Evolutionary conservation across 2,113 vertebrate genomes (phyloP).

Genomic region (Notarius lentiginosus): DNA sequence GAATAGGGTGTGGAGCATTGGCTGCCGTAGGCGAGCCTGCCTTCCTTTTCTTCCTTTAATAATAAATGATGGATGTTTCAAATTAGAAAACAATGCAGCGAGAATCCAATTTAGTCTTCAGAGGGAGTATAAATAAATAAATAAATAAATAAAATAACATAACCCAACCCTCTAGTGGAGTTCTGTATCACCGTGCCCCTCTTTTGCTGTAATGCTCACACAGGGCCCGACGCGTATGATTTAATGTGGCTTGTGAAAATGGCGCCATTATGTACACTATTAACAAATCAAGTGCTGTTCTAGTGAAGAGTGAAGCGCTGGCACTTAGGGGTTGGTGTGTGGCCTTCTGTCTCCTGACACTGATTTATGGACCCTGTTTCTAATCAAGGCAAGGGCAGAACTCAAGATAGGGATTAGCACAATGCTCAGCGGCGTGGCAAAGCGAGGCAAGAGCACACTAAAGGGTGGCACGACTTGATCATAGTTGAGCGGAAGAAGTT

Average conservation of each 20-base stretch:
- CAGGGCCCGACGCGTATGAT: slow-evolving; percentile 80
- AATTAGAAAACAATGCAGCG: slow-evolving; percentile 87
- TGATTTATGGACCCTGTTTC: slow-evolving; percentile 85
- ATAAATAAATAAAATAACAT: slow-evolving; percentile 55
- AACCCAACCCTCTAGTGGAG: slow-evolving; percentile 50
- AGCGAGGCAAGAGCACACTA: background rate
- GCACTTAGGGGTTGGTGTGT: slow-evolving; percentile 70
- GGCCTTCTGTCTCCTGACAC: slow-evolving; percentile 66
- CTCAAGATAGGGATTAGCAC: slow-evolving; percentile 66
- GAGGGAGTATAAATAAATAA: slow-evolving; percentile 58
- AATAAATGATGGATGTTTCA: slow-evolving; percentile 96
- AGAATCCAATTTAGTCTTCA: slow-evolving; percentile 94
- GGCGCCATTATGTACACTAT: slow-evolving; percentile 87
- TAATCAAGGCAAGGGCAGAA: slow-evolving; percentile 85
- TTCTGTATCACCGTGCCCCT: slow-evolving; percentile 64
- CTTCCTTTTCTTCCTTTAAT: slow-evolving; percentile 79
- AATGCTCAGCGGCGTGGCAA: background rate
- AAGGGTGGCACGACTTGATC: too few species aligned
- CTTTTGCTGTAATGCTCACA: slow-evolving; percentile 80
- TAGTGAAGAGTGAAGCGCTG: slow-evolving; percentile 79
- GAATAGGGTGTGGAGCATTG: slow-evolving; percentile 51
- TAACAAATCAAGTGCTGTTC: slow-evolving; percentile 78
- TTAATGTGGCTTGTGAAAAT: slow-evolving; percentile 86
- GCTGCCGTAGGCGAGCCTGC: slow-evolving; percentile 63
- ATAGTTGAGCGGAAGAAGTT: background rate